Percentiles rank a stretch among this genome's conserved stretches.
phyloP scores from a whole-genome alignment of 2,797 vertebrate species.

The Anguilla anguilla region DNA sequence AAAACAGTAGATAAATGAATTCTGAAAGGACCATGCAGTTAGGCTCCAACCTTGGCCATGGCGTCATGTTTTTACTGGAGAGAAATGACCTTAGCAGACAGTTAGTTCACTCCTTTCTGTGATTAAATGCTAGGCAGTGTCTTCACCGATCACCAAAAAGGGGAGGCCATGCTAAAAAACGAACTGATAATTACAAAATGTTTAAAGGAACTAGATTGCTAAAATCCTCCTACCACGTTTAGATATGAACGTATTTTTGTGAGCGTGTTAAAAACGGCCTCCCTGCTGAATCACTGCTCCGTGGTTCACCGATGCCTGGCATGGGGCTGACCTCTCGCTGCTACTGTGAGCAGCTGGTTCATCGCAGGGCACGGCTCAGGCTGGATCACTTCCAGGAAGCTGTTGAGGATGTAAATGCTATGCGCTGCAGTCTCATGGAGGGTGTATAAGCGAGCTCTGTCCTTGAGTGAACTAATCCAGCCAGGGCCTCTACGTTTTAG shows the following conservation, averaged over 20 bases:
- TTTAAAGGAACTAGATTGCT: not conserved
- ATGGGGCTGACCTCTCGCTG: not conserved
- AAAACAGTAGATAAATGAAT: not conserved
- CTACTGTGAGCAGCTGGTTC: not conserved
- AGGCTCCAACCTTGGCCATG: not conserved
- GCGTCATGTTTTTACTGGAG: not conserved
- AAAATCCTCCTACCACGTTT: not conserved
- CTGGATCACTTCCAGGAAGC: not conserved
- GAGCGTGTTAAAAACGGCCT: not conserved
- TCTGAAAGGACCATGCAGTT: not conserved
- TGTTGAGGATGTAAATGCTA: conserved; percentile 1
- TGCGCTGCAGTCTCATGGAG: not conserved
- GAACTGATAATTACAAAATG: not conserved
- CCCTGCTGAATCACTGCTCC: not conserved
- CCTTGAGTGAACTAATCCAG: conserved; percentile 31
- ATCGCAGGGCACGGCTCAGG: not conserved
- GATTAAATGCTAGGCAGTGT: not conserved
- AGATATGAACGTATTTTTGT: not conserved
- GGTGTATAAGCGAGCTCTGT: conserved; percentile 24
- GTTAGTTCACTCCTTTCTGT: not conserved
- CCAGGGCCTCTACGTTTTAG: conserved; percentile 43
- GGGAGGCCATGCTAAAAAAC: not conserved
- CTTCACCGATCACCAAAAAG: not conserved
- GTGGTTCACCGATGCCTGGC: not conserved
- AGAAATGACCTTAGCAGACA: not conserved